Percentiles rank a stretch among this genome's conserved stretches.
phyloP scores from a whole-genome alignment of 2,888 invertebrate genomes.

The Palloptera scutellata region DNA sequence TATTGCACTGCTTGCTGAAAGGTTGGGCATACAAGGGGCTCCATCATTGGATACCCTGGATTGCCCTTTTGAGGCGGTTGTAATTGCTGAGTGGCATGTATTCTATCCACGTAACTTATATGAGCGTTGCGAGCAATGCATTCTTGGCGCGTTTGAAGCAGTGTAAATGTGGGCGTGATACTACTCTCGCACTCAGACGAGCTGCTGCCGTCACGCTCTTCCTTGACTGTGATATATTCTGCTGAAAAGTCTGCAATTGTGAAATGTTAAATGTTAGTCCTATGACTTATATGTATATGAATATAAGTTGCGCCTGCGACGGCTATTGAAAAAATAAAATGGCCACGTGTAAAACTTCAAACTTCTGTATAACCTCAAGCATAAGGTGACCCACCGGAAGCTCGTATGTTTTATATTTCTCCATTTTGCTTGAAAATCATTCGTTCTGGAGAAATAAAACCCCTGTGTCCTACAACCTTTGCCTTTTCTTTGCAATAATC shows the following conservation, averaged over 20 bases:
- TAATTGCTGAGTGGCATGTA: conserved; percentile 43
- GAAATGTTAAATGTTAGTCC: not conserved
- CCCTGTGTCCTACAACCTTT: too few species aligned
- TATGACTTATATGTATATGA: too few species aligned
- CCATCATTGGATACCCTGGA: too few species aligned
- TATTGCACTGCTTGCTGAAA: conserved; percentile 24
- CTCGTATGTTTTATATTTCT: too few species aligned
- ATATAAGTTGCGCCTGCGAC: too few species aligned
- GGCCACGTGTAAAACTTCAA: too few species aligned
- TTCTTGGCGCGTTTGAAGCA: conserved; percentile 75
- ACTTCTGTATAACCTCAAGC: too few species aligned
- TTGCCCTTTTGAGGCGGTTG: conserved; percentile 35
- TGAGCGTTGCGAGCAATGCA: conserved; percentile 40
- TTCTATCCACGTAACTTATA: conserved; percentile 51
- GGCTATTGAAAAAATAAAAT: too few species aligned
- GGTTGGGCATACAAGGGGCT: not conserved
- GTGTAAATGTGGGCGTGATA: conserved; percentile 71
- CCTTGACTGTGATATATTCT: conserved; percentile 71
- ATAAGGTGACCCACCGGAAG: too few species aligned
- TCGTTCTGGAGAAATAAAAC: too few species aligned
- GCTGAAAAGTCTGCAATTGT: conserved; percentile 68
- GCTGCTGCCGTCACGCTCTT: conserved; percentile 63
- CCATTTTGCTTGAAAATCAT: too few species aligned
- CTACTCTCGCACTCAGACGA: conserved; percentile 66
- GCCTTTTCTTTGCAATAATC: too few species aligned